Evolutionary conservation across 2,888 invertebrate genomes (phyloP), one percentile per base, ranked within the genome.

Genomic region (Argyresthia albistria): DNA sequence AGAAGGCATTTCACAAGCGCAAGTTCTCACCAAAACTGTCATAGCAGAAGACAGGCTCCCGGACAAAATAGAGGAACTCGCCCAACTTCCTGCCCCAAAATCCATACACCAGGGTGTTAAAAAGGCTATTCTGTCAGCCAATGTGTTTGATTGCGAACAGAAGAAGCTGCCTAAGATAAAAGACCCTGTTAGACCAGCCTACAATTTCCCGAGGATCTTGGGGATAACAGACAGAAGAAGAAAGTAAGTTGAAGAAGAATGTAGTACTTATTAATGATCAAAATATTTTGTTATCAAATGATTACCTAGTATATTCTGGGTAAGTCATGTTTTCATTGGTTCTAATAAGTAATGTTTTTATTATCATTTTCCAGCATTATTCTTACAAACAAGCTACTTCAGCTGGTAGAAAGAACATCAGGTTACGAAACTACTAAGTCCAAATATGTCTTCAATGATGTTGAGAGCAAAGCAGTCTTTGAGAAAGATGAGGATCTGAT

Each of bases 1-100:
- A 25, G 91, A 92, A 76, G 97, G 96, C 10, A 65, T 93, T 51
- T 72, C 89, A 1, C 97, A 97, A 81, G 95, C 95, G 0, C 92
- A 94, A 78, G 80, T 93, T n/a, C 77, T 97, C 7, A 94, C 95
- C 3, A 97, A 97, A 68, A 91, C 95, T 1, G 76, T 95, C 4
- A 84, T 90, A 68, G 74, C 91, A 55, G 78, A 91, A 58, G 77
- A 90, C 45, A 88, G 79, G 54, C 79, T 95, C 51, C 94, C 94
- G 0, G 78, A 89, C 8, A 82, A 77, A 58, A 79, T 93, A 53
- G 83, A 90, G 65, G 88, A 90, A 53, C 65, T 83, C 4, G 78
- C 89, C 10, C 67, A 75, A 42, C 65, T 89, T 51, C 79, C 90
- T 57, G 78, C 90, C 0, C 83, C 89, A 0, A 77, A 80, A 52